These are phyloP conservation scores for Siniperca scherzeri DNA, from an alignment of 2,797 vertebrate genomes.

Conservation along the genomic window DNA sequence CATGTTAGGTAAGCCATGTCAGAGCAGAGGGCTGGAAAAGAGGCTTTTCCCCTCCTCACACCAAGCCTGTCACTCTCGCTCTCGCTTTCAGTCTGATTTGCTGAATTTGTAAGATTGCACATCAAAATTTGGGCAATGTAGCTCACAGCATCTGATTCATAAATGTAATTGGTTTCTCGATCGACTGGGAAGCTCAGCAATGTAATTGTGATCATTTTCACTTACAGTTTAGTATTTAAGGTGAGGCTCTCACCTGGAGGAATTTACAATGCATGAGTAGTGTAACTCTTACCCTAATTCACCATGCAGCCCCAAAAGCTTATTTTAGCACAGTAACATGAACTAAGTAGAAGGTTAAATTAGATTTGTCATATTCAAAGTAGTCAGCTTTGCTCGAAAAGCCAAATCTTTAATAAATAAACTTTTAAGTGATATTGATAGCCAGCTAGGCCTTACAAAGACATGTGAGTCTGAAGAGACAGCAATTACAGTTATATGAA, in stretches of 20 bases:
- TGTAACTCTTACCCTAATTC: background rate
- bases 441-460: background rate
- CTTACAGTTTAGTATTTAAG: background rate
- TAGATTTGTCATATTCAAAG: background rate
- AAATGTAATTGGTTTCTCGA: background rate
- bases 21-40: conserved; percentile 54
- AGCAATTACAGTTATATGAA: background rate
- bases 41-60: conserved; percentile 44
- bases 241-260: background rate
- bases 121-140: background rate
- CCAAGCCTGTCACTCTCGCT: conserved; percentile 26
- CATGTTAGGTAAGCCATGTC: conserved; percentile 61
- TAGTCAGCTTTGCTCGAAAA: background rate
- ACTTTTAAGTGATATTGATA: background rate
- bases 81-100: conserved; percentile 12
- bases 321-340: background rate
- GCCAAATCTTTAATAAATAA: background rate
- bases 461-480: background rate
- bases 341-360: background rate
- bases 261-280: background rate
- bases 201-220: background rate
- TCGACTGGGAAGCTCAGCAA: background rate
- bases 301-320: background rate
- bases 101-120: conserved; percentile 10
- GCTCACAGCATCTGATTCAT: conserved; percentile 11